These are phyloP conservation scores for Lamellibrachia satsuma DNA, from an alignment of 2,888 invertebrate genomes.

Conservation along the genomic window DNA sequence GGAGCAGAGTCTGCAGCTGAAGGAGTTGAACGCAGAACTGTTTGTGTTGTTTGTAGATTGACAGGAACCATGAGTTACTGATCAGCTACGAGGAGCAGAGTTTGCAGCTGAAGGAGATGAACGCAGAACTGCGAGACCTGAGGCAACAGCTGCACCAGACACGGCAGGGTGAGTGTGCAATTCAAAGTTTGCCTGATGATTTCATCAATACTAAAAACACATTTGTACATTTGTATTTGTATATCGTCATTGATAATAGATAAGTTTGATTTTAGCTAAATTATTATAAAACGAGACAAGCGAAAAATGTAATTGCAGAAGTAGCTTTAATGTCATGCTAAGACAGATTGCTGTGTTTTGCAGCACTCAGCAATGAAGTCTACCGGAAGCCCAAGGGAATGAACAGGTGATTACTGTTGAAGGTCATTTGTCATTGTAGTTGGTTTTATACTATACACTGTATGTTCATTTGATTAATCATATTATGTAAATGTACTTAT, in stretches of 20 bases:
- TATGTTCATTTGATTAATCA: too few relatives aligned
- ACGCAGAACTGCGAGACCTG: conserved; percentile 55
- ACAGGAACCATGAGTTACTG: conserved; percentile 52
- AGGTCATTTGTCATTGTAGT: too few relatives aligned
- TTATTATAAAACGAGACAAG: too few relatives aligned
- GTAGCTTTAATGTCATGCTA: neutral
- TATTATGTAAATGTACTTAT: too few relatives aligned
- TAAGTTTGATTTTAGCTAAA: too few relatives aligned
- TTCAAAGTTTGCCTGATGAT: too few relatives aligned
- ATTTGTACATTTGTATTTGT: neutral
- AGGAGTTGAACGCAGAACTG: too few relatives aligned
- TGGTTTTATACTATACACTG: too few relatives aligned
- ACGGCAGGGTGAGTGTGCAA: conserved; percentile 21
- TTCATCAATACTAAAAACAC: too few relatives aligned
- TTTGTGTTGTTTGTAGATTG: conserved; percentile 43
- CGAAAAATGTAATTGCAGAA: too few relatives aligned
- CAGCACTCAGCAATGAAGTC: conserved; percentile 60
- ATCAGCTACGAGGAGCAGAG: conserved; percentile 58
- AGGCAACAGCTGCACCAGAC: conserved; percentile 55
- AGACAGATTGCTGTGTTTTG: neutral
- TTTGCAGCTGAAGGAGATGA: conserved; percentile 59
- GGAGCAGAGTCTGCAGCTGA: conserved; percentile 45
- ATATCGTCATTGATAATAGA: too few relatives aligned
- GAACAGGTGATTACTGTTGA: conserved; percentile 24
- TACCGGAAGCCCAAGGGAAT: conserved; percentile 50